Evolutionary conservation across 2,888 invertebrate genomes (phyloP).

Genomic region (Anticlea derivata): DNA sequence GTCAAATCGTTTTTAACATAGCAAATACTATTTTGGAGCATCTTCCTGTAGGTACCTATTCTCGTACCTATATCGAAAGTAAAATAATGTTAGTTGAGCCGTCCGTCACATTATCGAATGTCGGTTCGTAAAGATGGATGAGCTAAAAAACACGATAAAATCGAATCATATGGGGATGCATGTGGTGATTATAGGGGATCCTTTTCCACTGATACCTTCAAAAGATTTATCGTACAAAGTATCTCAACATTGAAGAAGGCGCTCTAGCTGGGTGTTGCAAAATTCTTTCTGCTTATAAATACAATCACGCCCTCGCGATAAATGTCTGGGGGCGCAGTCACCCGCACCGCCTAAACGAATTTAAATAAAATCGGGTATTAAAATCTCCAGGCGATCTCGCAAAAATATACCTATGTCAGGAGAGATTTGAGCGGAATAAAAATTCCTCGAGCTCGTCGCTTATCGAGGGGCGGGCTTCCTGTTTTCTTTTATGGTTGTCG

Average conservation of each 20-base stretch:
- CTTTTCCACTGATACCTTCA: slow-evolving; percentile 34
- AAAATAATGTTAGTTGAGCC: slow-evolving; percentile 28
- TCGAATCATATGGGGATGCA: slow-evolving; percentile 42
- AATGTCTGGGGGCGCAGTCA: slow-evolving; percentile 75
- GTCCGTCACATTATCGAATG: slow-evolving; percentile 42
- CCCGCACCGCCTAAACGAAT: slow-evolving; percentile 78
- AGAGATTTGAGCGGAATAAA: slow-evolving; percentile 83
- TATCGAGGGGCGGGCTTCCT: slow-evolving; percentile 79
- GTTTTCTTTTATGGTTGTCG: slow-evolving; percentile 84
- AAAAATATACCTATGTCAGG: slow-evolving; percentile 82
- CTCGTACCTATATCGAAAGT: slow-evolving; percentile 13
- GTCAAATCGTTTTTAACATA: too few species aligned
- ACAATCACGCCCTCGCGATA: slow-evolving; percentile 78
- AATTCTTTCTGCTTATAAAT: slow-evolving; percentile 69
- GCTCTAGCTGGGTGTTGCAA: slow-evolving; percentile 39
- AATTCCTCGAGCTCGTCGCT: slow-evolving; percentile 81
- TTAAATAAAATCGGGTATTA: slow-evolving; percentile 82
- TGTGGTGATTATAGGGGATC: slow-evolving; percentile 38
- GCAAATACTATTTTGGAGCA: too few species aligned
- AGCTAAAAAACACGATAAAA: slow-evolving; percentile 42
- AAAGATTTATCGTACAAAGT: slow-evolving; percentile 35
- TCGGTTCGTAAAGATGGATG: slow-evolving; percentile 47
- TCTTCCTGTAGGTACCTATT: too few species aligned
- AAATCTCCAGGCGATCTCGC: slow-evolving; percentile 79
- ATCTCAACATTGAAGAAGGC: slow-evolving; percentile 32